Base-by-base conservation (phyloP, 1,140 invertebrate species). In the Tribolium castaneum region DNA sequence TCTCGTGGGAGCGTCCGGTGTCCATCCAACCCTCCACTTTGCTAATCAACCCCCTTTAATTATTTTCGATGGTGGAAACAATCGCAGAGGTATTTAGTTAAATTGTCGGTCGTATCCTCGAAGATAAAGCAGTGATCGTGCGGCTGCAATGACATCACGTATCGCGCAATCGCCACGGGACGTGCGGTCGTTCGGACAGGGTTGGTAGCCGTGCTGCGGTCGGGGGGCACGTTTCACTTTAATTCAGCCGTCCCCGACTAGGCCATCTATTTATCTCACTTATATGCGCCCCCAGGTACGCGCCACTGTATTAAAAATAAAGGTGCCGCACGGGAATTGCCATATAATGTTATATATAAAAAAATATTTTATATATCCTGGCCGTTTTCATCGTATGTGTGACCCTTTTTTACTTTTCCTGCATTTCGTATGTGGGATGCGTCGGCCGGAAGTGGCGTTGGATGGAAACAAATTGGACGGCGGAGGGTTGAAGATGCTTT, bases 201-300 rank as follows among this genome's bases (percentile, higher is more conserved):
- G 72, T 49, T 54, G 56, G 34, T 70, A 70, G 71, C 78, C 80
- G 81, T 80, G 79, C 72, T 79, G 80, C 52, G 79, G 81, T 82
- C 76, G 66, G 70, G 62, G 70, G 75, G 77, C 83, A 84, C 83
- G 83, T 84, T 82, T 72, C 79, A 83, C 81, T 84, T 84, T 84
- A 84, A 84, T 84, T 84, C 81, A 75, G 77, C 62, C 75, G 76
- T 1, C 25, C 54, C 70, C 75, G 50, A 50, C 70, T 76, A 70
- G 49, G 25, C 79, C 50, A 76, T 81, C 78, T 84, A 83, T 83
- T 84, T 84, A 84, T 84, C 82, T 83, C 83, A 81, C 78, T 83
- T 82, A 82, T 73, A 78, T 80, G 62, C 73, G 70, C 76, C 78
- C 76, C 76, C 79, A 78, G 50, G 76, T 77, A 77, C 54, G 45